Base-by-base conservation (phyloP, 2,797 vertebrate genomes). In the Phrynocephalus vlangalii region DNA sequence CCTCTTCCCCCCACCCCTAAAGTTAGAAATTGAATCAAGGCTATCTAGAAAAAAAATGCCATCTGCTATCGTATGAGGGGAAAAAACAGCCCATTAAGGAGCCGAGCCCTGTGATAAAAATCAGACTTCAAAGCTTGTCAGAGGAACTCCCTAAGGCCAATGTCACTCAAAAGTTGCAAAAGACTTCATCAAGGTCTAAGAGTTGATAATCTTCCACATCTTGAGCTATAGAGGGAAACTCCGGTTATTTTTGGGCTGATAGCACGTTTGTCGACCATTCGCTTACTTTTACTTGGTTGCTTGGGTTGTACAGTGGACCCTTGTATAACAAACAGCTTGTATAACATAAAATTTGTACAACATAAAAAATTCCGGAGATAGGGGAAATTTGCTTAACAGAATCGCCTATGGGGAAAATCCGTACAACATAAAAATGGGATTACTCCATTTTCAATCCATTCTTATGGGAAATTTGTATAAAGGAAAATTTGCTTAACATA, bases 11-110 rank as follows among this genome's bases (percentile, higher is more conserved):
- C 38, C 38, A 44, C 38, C 38, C 38, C 38, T 92, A 91, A 91
- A 90, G 87, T 93, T 96, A 95, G 94, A 95, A 94, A 93, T 90
- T 93, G 83, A 91, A 86, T 91, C 91, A 95, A 95, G 92, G 88
- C 78, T 93, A 89, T 95, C 91, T 92, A 95, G 91, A 92, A 90
- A 94, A 94, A 96, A 8, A 94, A 92, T 94, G 88, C 88, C 79
- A 87, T 92, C 83, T 72, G 78, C 89, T 94, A 91, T 95, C 3
- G 38, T 44, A 44, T 44, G 38, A 44, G 89, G 86, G 89, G 92
- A 88, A 90, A 87, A 95, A 38, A 16, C 70, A 85, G 82, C 92
- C 94, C 94, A 95, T 96, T 96, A 96, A 85, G 93, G 88, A 93
- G 13, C 87, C 87, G 91, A 95, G 92, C 92, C 90, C 78, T 93